A percentile compares a stretch with the other conserved stretches of the same genome.
Evolutionary conservation across 2,113 vertebrate species (phyloP).

Genomic region (Ameiurus melas): DNA sequence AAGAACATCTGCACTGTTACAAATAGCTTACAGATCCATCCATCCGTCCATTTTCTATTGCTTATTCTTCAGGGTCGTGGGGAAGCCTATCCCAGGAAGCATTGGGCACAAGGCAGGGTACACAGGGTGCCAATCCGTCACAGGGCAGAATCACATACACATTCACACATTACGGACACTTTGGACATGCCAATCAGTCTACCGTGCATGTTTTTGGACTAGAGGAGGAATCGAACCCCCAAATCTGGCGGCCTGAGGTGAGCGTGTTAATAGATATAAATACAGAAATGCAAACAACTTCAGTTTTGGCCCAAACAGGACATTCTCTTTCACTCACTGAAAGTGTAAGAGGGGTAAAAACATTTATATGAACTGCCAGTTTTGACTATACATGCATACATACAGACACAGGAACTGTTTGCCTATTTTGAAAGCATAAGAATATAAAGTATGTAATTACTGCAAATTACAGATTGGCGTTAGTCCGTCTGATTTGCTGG

Average conservation of each 20-base stretch:
- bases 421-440: not conserved
- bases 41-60: too few species aligned
- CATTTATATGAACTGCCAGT: not conserved
- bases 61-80: too few species aligned
- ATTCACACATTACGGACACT: too few species aligned
- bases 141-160: too few species aligned
- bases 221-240: too few species aligned
- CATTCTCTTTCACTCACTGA: not conserved
- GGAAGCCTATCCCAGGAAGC: too few species aligned
- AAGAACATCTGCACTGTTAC: not conserved
- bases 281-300: not conserved
- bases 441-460: not conserved
- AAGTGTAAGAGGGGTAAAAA: not conserved
- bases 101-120: too few species aligned
- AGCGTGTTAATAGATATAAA: not conserved
- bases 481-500: not conserved
- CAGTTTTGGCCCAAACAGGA: not conserved
- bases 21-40: not conserved
- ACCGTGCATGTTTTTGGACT: too few species aligned
- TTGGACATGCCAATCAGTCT: too few species aligned
- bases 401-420: not conserved
- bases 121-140: too few species aligned
- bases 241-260: too few species aligned
- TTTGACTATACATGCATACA: not conserved
- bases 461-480: not conserved